These are phyloP conservation scores for Julus scanicus DNA, from an alignment of 2,888 invertebrate species.

Conservation along the genomic window DNA sequence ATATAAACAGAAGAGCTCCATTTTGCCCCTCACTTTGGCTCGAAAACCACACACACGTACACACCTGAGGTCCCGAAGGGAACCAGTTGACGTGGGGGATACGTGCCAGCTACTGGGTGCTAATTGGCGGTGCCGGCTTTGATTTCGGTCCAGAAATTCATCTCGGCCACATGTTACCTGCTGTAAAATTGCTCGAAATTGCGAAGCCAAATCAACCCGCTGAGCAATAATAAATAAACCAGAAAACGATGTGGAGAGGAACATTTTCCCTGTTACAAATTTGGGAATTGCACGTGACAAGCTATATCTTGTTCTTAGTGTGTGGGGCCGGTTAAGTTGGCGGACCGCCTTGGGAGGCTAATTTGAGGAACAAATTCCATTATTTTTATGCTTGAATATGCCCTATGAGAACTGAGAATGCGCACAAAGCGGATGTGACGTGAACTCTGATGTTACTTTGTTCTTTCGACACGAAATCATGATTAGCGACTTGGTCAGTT, in stretches of 20 bases:
- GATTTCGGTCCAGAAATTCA: background rate
- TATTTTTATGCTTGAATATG: no score
- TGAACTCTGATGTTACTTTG: no score
- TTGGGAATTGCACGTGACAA: background rate
- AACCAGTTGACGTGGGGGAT: slow-evolving; percentile 23
- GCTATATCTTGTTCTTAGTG: no score
- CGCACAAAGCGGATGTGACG: no score
- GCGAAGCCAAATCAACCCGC: background rate
- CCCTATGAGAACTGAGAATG: no score
- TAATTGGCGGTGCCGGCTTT: slow-evolving; percentile 15
- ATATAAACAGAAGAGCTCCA: slow-evolving; percentile 21
- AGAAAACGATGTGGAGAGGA: background rate
- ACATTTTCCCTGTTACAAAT: background rate
- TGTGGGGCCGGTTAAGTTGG: no score
- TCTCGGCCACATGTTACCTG: slow-evolving; percentile 36
- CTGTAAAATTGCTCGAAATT: slow-evolving; percentile 27
- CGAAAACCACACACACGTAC: background rate
- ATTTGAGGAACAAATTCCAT: no score
- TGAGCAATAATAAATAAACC: slow-evolving; percentile 35
- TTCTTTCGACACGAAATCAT: no score
- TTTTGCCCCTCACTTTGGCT: background rate
- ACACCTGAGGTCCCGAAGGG: slow-evolving; percentile 31
- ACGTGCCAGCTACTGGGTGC: slow-evolving; percentile 22
- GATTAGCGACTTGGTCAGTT: no score
- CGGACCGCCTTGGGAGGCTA: no score